A percentile compares a stretch with the other conserved stretches of the same genome.
Conservation (phyloP, 2,797 vertebrate genomes). For the Triplophysa bombifrons region DNA sequence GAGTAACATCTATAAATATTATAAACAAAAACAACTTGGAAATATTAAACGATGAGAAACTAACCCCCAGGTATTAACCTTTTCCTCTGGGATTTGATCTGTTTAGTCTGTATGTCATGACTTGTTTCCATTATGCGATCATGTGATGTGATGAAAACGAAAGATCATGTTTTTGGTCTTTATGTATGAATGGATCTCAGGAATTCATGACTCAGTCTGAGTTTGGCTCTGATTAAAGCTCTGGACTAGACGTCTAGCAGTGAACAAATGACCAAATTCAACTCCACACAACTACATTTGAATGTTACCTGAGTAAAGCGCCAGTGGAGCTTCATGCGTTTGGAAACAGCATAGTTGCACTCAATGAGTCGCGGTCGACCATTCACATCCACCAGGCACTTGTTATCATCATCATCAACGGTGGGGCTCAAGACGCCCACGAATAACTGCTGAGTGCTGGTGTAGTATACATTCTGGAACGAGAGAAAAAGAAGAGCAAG, state of each 20-base stretch:
- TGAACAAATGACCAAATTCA: neutral
- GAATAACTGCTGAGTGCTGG: constrained; percentile 88
- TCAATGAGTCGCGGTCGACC: constrained; percentile 91
- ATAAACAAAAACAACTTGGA: neutral
- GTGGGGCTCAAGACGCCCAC: constrained; percentile 94
- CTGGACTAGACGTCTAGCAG: neutral
- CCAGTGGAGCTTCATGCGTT: constrained; percentile 98
- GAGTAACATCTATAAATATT: neutral
- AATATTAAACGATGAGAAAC: no score
- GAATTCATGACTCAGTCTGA: neutral
- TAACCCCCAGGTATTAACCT: neutral
- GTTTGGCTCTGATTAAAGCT: constrained; percentile 1
- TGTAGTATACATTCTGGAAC: constrained; percentile 98
- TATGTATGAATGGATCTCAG: constrained; percentile 32
- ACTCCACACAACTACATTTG: neutral
- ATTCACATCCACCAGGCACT: constrained; percentile 98
- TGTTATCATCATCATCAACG: constrained; percentile 94
- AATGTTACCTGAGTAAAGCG: constrained; percentile 92
- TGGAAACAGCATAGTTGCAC: constrained; percentile 93
- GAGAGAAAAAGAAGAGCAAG: constrained; percentile 39
- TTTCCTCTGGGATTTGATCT: neutral
- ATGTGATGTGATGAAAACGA: neutral
- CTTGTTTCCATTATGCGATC: neutral
- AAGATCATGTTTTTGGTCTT: constrained; percentile 9
- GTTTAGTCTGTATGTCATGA: no score